Conservation (phyloP, 2,113 vertebrate species). For the Otocyon megalotis region DNA sequence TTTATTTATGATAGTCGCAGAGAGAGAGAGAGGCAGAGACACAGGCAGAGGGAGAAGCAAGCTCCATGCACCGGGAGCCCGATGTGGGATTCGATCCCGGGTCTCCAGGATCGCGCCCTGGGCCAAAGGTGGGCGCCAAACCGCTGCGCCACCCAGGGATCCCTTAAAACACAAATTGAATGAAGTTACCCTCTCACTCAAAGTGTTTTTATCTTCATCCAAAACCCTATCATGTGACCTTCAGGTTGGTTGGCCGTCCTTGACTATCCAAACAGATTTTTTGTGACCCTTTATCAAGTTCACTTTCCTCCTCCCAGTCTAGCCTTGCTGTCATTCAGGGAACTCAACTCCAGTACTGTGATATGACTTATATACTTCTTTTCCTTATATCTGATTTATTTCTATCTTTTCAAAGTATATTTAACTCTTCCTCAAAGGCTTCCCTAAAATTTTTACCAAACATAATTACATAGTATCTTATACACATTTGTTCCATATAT, state of each 20-base stretch:
- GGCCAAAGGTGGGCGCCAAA: too few species aligned
- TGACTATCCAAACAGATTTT: neutral
- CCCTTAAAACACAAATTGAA: neutral
- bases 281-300: neutral
- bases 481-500: neutral
- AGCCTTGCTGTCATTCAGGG: neutral
- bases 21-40: too few species aligned
- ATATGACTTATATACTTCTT: neutral
- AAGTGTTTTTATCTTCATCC: neutral
- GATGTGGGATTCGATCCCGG: too few species aligned
- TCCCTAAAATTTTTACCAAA: neutral
- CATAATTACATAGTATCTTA: neutral
- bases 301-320: neutral
- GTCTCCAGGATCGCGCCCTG: too few species aligned
- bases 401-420: neutral
- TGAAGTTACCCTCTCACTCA: neutral
- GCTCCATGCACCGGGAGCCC: too few species aligned
- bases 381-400: neutral
- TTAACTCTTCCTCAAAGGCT: neutral
- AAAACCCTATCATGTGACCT: neutral
- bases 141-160: too few species aligned
- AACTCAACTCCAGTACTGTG: neutral
- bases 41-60: too few species aligned
- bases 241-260: neutral
- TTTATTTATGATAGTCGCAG: too few species aligned